Evolutionary conservation across 2,888 invertebrate species (phyloP).

Genomic region (Nebria brevicollis): DNA sequence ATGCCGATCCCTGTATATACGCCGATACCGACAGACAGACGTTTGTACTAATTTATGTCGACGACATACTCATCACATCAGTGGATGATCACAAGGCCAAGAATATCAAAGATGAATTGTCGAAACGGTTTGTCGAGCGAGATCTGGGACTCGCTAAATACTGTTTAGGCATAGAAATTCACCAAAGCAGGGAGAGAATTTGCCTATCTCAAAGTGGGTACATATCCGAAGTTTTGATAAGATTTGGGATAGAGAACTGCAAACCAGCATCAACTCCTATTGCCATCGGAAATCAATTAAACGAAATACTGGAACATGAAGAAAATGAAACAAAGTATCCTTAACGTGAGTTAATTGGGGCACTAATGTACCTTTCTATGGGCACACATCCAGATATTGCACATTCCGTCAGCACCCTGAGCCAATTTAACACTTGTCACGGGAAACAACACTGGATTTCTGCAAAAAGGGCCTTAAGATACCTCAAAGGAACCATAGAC

Average conservation of each 20-base stretch:
- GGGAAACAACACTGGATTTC: slow-evolving; percentile 27
- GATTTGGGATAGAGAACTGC: slow-evolving; percentile 48
- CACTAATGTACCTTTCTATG: slow-evolving; percentile 49
- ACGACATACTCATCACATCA: slow-evolving; percentile 52
- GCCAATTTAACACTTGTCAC: slow-evolving; percentile 46
- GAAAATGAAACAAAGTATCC: slow-evolving; percentile 41
- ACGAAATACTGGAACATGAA: slow-evolving; percentile 7
- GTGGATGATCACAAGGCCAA: slow-evolving; percentile 41
- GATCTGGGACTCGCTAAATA: slow-evolving; percentile 47
- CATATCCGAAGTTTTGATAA: slow-evolving; percentile 43
- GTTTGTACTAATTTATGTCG: slow-evolving; percentile 51
- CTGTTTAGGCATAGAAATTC: slow-evolving; percentile 49
- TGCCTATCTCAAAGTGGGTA: slow-evolving; percentile 47
- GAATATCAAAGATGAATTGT: slow-evolving; percentile 42
- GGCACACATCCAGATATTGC: slow-evolving; percentile 49
- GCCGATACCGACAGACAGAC: slow-evolving; percentile 40
- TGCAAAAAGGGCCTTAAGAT: slow-evolving; percentile 43
- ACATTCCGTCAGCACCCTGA: slow-evolving; percentile 46
- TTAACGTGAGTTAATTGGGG: slow-evolving; percentile 49
- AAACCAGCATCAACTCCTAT: slow-evolving; percentile 46
- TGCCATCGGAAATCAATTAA: slow-evolving; percentile 33
- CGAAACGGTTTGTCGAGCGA: slow-evolving; percentile 49
- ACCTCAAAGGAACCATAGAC: slow-evolving; percentile 30
- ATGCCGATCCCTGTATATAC: slow-evolving; percentile 50
- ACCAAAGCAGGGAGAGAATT: slow-evolving; percentile 35